These are phyloP conservation scores for Rhinolophus ferrumequinum DNA, from an alignment of 2,113 vertebrate genomes.

Conservation along the genomic window DNA sequence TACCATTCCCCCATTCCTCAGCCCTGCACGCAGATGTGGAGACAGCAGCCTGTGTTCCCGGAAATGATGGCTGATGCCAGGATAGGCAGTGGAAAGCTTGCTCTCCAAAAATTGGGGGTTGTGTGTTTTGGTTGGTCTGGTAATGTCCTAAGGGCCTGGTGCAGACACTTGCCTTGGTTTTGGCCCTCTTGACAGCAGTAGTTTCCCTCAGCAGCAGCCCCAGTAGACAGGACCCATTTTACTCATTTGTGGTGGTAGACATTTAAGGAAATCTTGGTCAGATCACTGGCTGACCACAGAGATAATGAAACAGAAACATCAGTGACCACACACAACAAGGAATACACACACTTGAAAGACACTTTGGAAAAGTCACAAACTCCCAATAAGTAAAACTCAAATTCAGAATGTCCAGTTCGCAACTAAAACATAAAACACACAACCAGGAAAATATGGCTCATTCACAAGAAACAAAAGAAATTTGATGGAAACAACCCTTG, in stretches of 20 bases:
- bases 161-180: neutral
- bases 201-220: neutral
- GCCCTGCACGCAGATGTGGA: neutral
- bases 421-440: neutral
- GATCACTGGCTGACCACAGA: neutral
- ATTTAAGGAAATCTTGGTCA: constrained; percentile 5
- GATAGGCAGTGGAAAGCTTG: neutral
- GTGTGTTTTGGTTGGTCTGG: neutral
- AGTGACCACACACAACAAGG: neutral
- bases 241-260: neutral
- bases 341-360: neutral
- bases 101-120: neutral
- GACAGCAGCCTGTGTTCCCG: neutral
- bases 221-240: neutral
- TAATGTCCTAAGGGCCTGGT: neutral
- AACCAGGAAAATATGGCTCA: neutral
- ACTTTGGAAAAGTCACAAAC: neutral
- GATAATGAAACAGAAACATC: constrained; percentile 15
- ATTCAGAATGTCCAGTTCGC: neutral
- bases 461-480: constrained; percentile 3
- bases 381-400: neutral
- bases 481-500: neutral
- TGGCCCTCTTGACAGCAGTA: neutral
- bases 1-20: neutral
- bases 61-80: neutral